Evolutionary conservation across 2,113 vertebrate genomes (phyloP).

Genomic region (Crotalus horridus): DNA sequence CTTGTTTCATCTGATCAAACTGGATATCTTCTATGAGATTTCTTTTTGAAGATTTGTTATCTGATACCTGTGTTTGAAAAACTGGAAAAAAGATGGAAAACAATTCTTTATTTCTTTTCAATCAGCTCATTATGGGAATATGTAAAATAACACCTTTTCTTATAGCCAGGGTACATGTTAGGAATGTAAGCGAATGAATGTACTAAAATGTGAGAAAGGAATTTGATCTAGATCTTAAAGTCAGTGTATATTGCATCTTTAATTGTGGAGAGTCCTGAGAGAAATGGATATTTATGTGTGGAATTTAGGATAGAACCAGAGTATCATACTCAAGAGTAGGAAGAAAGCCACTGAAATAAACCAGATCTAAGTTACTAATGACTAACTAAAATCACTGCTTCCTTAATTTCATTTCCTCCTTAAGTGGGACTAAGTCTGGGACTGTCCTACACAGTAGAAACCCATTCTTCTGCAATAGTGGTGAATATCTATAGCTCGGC

Average conservation of each 20-base stretch:
- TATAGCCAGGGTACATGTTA: conserved; percentile 33
- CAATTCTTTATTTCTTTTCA: background rate
- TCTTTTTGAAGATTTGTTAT: background rate
- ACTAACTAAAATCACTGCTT: background rate
- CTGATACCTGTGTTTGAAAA: background rate
- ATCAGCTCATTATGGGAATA: background rate
- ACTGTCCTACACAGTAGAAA: background rate
- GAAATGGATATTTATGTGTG: background rate
- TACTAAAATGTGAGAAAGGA: conserved; percentile 67
- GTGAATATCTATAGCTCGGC: too few species aligned
- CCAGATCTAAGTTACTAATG: background rate
- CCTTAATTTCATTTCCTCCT: background rate
- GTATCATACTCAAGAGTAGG: background rate
- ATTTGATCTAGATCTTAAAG: conserved; percentile 76
- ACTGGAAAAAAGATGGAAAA: background rate
- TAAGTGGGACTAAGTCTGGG: background rate
- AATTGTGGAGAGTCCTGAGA: background rate
- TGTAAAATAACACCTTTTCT: background rate
- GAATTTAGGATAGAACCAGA: background rate
- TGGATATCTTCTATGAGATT: background rate
- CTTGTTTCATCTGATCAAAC: background rate
- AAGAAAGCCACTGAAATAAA: background rate
- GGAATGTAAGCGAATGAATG: conserved; percentile 78
- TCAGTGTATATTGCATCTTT: conserved; percentile 29
- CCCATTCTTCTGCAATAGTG: background rate